Percentiles rank a stretch among this genome's conserved stretches.
These are phyloP conservation scores for Mellivora capensis DNA, from an alignment of 2,113 vertebrate species.

Conservation along the genomic window DNA sequence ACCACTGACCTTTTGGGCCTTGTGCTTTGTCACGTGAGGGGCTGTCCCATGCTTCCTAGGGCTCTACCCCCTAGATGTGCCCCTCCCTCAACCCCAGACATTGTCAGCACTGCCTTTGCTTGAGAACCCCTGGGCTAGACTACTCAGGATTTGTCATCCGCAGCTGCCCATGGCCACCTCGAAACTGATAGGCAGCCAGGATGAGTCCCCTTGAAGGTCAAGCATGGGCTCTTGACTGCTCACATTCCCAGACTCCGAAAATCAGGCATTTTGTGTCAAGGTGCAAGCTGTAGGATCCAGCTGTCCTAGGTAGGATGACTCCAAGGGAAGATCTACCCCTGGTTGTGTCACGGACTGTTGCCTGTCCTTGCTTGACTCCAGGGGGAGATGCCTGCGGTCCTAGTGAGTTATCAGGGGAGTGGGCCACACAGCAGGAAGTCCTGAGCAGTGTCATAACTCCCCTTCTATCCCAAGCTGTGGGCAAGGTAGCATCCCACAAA, in stretches of 20 bases:
- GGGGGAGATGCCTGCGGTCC: background rate
- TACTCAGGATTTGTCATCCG: background rate
- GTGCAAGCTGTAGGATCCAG: background rate
- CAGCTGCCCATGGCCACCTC: background rate
- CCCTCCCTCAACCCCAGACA: too few species aligned
- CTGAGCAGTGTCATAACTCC: background rate
- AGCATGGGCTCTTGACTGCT: fast-evolving
- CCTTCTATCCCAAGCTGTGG: background rate
- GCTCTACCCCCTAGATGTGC: background rate
- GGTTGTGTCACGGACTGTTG: background rate
- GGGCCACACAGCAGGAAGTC: too few species aligned
- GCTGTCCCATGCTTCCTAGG: background rate
- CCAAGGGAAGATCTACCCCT: background rate
- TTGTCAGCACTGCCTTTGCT: background rate
- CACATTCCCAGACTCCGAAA: too few species aligned
- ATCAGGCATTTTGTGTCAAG: background rate
- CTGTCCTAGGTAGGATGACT: background rate
- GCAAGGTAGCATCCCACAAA: background rate
- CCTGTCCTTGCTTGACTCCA: background rate
- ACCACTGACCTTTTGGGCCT: fast-evolving
- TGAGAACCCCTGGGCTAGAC: background rate
- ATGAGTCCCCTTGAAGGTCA: fast-evolving
- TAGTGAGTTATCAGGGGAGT: background rate
- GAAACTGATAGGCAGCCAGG: background rate
- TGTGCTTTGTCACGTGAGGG: fast-evolving